Base-by-base conservation (phyloP, 1,140 invertebrate species). In the Platorchestia sp. region DNA sequence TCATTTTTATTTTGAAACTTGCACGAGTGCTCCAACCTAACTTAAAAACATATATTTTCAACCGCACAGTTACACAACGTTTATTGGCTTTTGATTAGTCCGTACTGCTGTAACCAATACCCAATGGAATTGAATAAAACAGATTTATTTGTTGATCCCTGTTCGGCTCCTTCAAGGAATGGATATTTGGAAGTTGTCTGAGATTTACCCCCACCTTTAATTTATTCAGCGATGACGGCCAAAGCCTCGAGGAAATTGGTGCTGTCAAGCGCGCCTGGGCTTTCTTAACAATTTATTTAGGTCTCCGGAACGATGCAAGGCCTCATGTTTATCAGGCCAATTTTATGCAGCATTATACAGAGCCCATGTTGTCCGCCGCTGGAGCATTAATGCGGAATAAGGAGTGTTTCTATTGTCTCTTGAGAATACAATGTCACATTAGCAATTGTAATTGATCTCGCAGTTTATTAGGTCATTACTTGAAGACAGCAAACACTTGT, bases 311-410 rank as follows among this genome's bases (percentile, higher is more conserved):
- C 10, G 87, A 10, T 44, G 43, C 91, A 93, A 93, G 43, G 40
- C 44, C 45, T 93, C 91, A 45, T 93, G 91, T 93, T 93, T 93
- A 47, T 47, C 36, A 47, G 43, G 36, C 40, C 91, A 93, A 93
- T 93, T 93, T 93, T 93, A 93, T 93, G 91, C 91, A 93, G 91
- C 91, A 93, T 93, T 93, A 93, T 93, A 93, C 43, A 93, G 91
- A n/a, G 43, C 45, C 45, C 91, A 47, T 93, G 91, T 47, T 93
- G 91, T 93, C 91, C 91, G 43, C 91, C 41, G 43, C 91, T n/a
- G 91, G 91, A 44, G 87, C 19, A 93, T 93, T 93, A 93, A 93
- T 93, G 91, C 91, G 40, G 91, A 47, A 93, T 93, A 93, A 93
- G 91, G 91, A 93, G 91, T 93, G 91, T 93, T 93, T 47, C 91